A percentile compares a stretch with the other conserved stretches of the same genome.
These are phyloP conservation scores for Lacerta viridis DNA, from an alignment of 2,797 vertebrate species.

Conservation along the genomic window DNA sequence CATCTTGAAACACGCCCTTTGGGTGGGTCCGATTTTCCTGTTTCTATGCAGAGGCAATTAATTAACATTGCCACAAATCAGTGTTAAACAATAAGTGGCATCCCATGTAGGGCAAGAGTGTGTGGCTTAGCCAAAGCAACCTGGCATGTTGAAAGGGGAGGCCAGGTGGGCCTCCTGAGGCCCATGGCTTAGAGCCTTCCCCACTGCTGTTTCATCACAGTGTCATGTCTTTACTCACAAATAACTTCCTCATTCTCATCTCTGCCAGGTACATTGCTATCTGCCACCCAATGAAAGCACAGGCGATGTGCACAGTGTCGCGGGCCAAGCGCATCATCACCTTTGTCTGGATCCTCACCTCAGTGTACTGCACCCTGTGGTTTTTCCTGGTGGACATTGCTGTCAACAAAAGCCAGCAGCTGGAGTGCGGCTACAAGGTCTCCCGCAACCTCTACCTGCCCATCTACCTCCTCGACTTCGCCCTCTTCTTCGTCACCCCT, in stretches of 20 bases:
- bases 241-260: neutral
- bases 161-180: too few relatives aligned
- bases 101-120: too few relatives aligned
- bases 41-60: too few relatives aligned
- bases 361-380: slow-evolving; percentile 88
- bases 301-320: slow-evolving; percentile 85
- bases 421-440: slow-evolving; percentile 86
- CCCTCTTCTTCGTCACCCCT: slow-evolving; percentile 86
- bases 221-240: neutral
- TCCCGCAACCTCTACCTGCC: slow-evolving; percentile 88
- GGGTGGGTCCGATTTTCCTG: too few relatives aligned
- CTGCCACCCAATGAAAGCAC: slow-evolving; percentile 86
- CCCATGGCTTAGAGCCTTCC: too few relatives aligned
- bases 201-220: too few relatives aligned
- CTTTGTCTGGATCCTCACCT: slow-evolving; percentile 83
- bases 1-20: too few relatives aligned
- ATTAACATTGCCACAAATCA: too few relatives aligned
- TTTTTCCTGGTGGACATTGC: slow-evolving; percentile 89
- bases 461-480: slow-evolving; percentile 89
- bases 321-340: slow-evolving; percentile 85
- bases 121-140: too few relatives aligned
- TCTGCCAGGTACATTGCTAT: slow-evolving; percentile 85
- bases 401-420: slow-evolving; percentile 73
- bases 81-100: too few relatives aligned
- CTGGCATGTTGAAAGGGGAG: too few relatives aligned